Evolutionary conservation across 2,888 invertebrate genomes (phyloP).

Genomic region (Rhorus exstirpatorius): DNA sequence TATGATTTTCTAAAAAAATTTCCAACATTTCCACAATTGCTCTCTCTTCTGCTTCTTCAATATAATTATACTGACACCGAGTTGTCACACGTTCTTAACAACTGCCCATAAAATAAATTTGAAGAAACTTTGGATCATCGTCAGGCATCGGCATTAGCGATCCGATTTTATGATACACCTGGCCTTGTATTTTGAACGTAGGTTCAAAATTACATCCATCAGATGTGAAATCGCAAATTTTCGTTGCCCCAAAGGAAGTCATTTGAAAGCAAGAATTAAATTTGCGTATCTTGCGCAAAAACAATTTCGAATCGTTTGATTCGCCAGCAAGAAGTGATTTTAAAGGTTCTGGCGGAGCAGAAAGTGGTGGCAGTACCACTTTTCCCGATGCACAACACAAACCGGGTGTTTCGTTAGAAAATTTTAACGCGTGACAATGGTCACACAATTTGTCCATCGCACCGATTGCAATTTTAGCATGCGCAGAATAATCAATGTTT

Average conservation of each 20-base stretch:
- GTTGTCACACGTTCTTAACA: no score
- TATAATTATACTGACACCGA: no score
- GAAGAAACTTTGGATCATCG: slow-evolving; percentile 74
- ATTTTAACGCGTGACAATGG: slow-evolving; percentile 74
- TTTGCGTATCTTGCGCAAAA: slow-evolving; percentile 48
- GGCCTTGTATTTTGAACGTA: slow-evolving; percentile 71
- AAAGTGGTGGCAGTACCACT: slow-evolving; percentile 69
- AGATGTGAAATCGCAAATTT: slow-evolving; percentile 64
- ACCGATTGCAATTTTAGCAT: not conserved
- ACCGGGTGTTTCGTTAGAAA: slow-evolving; percentile 72
- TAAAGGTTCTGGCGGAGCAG: slow-evolving; percentile 73
- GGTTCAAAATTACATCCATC: slow-evolving; percentile 41
- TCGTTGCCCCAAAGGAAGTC: slow-evolving; percentile 74
- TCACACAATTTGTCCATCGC: not conserved
- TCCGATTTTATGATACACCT: slow-evolving; percentile 72
- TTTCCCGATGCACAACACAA: slow-evolving; percentile 73
- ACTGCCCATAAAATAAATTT: no score
- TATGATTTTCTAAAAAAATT: no score
- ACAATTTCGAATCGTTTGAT: slow-evolving; percentile 42
- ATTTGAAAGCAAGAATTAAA: slow-evolving; percentile 71
- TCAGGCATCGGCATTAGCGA: slow-evolving; percentile 74
- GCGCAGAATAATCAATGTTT: no score
- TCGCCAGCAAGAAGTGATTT: not conserved
- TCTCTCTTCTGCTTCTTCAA: no score
- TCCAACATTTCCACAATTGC: no score